phyloP scores from a whole-genome alignment of 2,888 invertebrate genomes.

The Phrixothrix hirtus region DNA sequence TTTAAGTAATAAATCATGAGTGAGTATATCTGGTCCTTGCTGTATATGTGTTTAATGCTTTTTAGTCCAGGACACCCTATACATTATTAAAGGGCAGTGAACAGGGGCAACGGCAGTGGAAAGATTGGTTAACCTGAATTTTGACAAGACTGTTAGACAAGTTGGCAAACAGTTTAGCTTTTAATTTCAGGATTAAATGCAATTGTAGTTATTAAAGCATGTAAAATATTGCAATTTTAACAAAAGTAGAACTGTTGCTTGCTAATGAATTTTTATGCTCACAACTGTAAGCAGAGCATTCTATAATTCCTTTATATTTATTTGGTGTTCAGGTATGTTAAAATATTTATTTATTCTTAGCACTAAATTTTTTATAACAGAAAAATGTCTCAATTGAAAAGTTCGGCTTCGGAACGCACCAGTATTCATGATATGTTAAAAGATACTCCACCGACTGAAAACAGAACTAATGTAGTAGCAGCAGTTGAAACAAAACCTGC shows the following conservation, averaged over 20 bases:
- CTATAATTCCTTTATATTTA: background rate
- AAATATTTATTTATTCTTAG: background rate
- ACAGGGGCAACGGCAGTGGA: background rate
- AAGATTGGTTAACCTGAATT: background rate
- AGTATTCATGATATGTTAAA: conserved; percentile 87
- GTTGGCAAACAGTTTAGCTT: conserved; percentile 4
- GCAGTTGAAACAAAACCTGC: conserved; percentile 71
- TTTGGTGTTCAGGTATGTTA: background rate
- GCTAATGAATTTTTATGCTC: background rate
- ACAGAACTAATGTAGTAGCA: conserved; percentile 74
- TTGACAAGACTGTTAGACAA: conserved; percentile 4
- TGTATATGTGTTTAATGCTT: too few species aligned
- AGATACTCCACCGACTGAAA: conserved; percentile 77
- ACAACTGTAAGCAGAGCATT: background rate
- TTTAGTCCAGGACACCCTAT: too few species aligned
- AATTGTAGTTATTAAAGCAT: background rate
- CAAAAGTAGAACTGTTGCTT: background rate
- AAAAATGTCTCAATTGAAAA: conserved; percentile 52
- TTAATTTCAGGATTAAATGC: background rate
- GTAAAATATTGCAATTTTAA: background rate
- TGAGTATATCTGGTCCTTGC: too few species aligned
- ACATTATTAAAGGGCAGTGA: too few species aligned
- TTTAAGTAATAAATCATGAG: too few species aligned
- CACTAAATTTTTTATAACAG: background rate
- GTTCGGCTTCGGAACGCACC: conserved; percentile 59